These are phyloP conservation scores for Pavo muticus DNA, from an alignment of 2,113 vertebrate species.

Conservation along the genomic window DNA sequence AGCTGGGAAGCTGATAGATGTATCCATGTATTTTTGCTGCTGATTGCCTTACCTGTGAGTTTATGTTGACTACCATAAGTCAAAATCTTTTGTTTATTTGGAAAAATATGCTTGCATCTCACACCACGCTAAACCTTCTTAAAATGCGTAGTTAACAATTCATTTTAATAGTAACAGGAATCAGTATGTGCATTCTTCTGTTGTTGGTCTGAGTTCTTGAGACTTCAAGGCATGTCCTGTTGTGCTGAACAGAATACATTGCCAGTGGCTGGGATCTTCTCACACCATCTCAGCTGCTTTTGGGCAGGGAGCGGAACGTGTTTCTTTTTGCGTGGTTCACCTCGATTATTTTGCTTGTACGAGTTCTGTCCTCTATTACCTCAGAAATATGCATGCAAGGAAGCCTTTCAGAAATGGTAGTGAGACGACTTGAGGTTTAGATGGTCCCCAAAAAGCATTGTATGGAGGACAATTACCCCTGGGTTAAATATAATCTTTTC, in stretches of 20 bases:
- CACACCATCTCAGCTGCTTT: background rate
- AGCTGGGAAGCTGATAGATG: background rate
- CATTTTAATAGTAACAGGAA: background rate
- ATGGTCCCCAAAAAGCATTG: background rate
- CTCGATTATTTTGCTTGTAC: background rate
- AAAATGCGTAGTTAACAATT: background rate
- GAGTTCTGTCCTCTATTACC: background rate
- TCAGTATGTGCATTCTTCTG: background rate
- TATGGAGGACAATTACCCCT: background rate
- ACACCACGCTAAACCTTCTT: background rate
- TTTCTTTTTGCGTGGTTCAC: background rate
- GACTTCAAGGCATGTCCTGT: background rate
- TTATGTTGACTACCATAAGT: background rate
- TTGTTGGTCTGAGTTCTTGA: background rate
- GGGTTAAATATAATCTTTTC: background rate
- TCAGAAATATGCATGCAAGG: background rate
- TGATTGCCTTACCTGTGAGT: background rate
- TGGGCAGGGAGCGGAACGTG: background rate
- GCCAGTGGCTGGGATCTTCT: background rate
- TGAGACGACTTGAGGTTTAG: background rate
- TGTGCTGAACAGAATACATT: background rate
- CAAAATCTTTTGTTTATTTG: background rate
- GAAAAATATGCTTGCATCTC: background rate
- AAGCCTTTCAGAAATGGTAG: background rate
- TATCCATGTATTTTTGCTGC: background rate